Evolutionary conservation across 2,888 invertebrate genomes (phyloP).

Genomic region (Athalia rosae): DNA sequence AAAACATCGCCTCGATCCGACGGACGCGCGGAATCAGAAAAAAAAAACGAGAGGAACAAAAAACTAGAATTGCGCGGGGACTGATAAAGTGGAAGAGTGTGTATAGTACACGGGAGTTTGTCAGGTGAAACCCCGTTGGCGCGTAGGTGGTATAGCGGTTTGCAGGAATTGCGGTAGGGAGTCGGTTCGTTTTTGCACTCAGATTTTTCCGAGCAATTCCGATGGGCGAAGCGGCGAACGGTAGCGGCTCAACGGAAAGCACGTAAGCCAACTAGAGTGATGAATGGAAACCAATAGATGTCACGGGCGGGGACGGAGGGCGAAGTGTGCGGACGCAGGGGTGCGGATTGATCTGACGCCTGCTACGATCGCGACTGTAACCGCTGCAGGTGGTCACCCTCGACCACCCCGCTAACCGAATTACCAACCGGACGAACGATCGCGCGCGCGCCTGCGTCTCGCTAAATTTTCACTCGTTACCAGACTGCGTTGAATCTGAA

Average conservation of each 20-base stretch:
- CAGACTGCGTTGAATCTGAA: no score
- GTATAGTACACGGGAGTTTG: not conserved
- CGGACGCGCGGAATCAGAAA: not conserved
- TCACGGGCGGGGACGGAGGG: conserved; percentile 49
- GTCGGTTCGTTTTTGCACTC: conserved; percentile 25
- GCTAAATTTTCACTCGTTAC: no score
- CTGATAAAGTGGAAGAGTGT: not conserved
- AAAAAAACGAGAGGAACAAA: not conserved
- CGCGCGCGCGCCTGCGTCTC: no score
- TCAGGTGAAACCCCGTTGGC: not conserved
- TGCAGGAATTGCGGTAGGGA: not conserved
- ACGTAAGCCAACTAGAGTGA: conserved; percentile 55
- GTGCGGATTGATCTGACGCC: conserved; percentile 40
- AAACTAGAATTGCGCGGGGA: not conserved
- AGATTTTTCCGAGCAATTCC: not conserved
- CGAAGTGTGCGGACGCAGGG: conserved; percentile 33
- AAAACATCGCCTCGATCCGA: not conserved
- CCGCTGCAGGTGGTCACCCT: not conserved
- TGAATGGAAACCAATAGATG: conserved; percentile 61
- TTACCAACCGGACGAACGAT: no score
- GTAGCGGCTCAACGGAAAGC: conserved; percentile 51
- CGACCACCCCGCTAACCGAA: no score
- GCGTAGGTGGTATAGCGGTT: not conserved
- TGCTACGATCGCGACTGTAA: not conserved
- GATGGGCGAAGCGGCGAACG: no score